A percentile compares a stretch with the other conserved stretches of the same genome.
phyloP scores from a whole-genome alignment of 2,888 invertebrate genomes.

The Incurvaria masculella region DNA sequence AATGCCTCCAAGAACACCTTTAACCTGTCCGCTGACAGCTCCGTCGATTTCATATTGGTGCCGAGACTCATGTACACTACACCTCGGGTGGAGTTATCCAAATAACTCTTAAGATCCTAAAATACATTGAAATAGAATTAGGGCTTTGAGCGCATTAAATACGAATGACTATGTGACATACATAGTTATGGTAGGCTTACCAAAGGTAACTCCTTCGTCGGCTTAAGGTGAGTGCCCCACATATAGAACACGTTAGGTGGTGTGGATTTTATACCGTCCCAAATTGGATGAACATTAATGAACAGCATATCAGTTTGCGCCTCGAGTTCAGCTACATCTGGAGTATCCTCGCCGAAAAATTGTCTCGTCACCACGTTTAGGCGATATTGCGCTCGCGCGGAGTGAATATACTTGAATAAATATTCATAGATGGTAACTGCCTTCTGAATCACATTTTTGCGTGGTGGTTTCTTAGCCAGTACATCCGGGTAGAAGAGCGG shows the following conservation, averaged over 20 bases:
- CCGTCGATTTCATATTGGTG: constrained; percentile 28
- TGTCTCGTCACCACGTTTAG: background rate
- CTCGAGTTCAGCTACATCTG: constrained; percentile 1
- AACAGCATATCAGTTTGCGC: constrained; percentile 25
- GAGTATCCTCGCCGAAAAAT: constrained; percentile 2
- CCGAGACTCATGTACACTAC: constrained; percentile 44
- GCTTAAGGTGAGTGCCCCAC: constrained; percentile 19
- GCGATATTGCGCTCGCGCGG: background rate
- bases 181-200: constrained; percentile 15
- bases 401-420: background rate
- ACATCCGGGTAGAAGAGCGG: constrained; percentile 25
- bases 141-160: too few species aligned
- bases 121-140: too few species aligned
- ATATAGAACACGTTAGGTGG: constrained; percentile 25
- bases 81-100: constrained; percentile 34
- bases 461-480: constrained; percentile 5
- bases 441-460: background rate
- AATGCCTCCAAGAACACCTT: constrained; percentile 28
- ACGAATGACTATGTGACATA: background rate
- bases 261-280: constrained; percentile 24
- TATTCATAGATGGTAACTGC: background rate
- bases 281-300: constrained; percentile 25
- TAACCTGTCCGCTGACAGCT: constrained; percentile 26
- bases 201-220: constrained; percentile 19
- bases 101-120: constrained; percentile 30